Conservation (phyloP, 2,113 vertebrate species). For the Tyrannus savana region DNA sequence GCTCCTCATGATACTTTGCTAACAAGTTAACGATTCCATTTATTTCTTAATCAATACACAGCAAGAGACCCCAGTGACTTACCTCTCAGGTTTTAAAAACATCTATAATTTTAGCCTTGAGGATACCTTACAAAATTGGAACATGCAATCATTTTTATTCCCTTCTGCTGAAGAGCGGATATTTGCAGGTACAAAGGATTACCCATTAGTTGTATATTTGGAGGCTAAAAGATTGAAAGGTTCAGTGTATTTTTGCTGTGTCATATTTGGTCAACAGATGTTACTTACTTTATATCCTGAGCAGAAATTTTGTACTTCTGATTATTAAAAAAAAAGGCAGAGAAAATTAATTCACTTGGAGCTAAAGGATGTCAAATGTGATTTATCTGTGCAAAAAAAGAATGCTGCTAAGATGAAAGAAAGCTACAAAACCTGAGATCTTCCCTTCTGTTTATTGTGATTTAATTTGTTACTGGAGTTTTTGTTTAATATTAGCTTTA, state of each 20-base stretch:
- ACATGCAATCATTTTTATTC: background rate
- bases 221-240: background rate
- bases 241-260: background rate
- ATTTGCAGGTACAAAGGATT: background rate
- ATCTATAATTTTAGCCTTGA: slow-evolving; percentile 16
- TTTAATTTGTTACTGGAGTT: background rate
- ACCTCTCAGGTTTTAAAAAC: background rate
- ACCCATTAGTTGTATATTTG: background rate
- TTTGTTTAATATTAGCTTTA: background rate
- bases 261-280: background rate
- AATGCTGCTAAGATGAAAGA: background rate
- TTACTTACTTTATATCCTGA: background rate
- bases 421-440: background rate
- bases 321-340: background rate
- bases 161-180: background rate
- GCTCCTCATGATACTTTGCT: slow-evolving; percentile 7
- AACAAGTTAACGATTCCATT: slow-evolving; percentile 31
- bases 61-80: background rate
- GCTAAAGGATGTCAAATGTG: background rate
- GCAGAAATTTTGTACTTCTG: background rate
- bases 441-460: background rate
- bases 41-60: slow-evolving; percentile 47
- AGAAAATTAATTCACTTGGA: background rate
- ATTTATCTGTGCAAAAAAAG: background rate
- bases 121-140: background rate